These are phyloP conservation scores for Drosophila guanche DNA, from an alignment of 1,140 invertebrate genomes.

Conservation along the genomic window DNA sequence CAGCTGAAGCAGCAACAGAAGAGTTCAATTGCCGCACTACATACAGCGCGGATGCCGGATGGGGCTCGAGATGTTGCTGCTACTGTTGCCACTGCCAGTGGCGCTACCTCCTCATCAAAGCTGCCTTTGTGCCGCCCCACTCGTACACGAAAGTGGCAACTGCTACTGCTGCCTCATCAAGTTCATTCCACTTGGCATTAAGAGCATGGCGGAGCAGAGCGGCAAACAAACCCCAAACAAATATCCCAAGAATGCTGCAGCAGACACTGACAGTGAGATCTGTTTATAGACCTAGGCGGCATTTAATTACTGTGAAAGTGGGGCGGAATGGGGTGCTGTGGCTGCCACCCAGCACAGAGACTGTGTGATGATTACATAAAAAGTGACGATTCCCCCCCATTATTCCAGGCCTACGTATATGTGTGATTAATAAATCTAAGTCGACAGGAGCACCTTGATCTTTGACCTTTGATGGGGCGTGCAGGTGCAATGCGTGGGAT, in stretches of 20 bases:
- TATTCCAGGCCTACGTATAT: too few species aligned
- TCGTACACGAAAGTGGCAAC: constrained; percentile 35
- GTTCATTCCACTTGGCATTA: constrained; percentile 82
- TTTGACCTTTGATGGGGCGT: constrained; percentile 59
- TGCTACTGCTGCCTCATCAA: constrained; percentile 66
- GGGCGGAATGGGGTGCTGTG: background rate
- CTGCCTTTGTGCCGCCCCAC: constrained; percentile 38
- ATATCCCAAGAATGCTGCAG: constrained; percentile 70
- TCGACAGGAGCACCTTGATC: constrained; percentile 28
- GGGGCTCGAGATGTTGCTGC: constrained; percentile 3
- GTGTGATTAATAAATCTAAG: constrained; percentile 16
- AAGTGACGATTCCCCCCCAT: background rate
- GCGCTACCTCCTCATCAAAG: constrained; percentile 27
- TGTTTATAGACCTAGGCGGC: constrained; percentile 73
- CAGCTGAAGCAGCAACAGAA: constrained; percentile 3
- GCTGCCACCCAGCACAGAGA: background rate
- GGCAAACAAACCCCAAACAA: constrained; percentile 35
- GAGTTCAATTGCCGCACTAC: constrained; percentile 59
- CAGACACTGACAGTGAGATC: constrained; percentile 76
- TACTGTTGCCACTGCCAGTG: background rate
- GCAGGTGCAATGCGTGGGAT: constrained; percentile 30
- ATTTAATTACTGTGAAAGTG: constrained; percentile 60
- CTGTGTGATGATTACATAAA: constrained; percentile 44
- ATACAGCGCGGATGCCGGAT: constrained; percentile 4
- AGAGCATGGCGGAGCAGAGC: constrained; percentile 59